Percentiles rank a stretch among this genome's conserved stretches.
phyloP scores from a whole-genome alignment of 2,797 vertebrate species.

The Danio kyathit region DNA sequence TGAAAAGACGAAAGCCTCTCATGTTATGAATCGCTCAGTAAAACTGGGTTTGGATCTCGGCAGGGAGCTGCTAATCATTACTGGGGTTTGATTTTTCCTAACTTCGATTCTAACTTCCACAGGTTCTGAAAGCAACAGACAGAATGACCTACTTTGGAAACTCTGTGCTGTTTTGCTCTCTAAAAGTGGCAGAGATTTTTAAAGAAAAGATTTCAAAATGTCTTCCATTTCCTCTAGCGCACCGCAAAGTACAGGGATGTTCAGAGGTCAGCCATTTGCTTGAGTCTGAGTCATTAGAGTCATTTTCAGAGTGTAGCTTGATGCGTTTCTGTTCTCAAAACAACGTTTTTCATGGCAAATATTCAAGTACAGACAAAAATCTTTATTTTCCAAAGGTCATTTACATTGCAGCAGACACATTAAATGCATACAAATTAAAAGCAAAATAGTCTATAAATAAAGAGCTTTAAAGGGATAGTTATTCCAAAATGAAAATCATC shows the following conservation, averaged over 20 bases:
- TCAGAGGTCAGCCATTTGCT: slow-evolving; percentile 24
- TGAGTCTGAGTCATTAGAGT: slow-evolving; percentile 6
- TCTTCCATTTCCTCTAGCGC: slow-evolving; percentile 14
- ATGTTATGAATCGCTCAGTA: neutral
- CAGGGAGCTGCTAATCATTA: slow-evolving; percentile 1
- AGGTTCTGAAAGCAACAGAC: slow-evolving; percentile 11
- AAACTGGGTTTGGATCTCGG: neutral
- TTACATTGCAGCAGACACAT: neutral
- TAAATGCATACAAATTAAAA: neutral
- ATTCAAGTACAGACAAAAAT: neutral
- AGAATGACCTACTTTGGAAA: slow-evolving; percentile 52
- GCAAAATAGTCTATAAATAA: neutral
- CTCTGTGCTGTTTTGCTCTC: slow-evolving; percentile 32
- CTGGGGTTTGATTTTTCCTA: slow-evolving; percentile 12
- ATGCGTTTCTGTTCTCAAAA: slow-evolving; percentile 2
- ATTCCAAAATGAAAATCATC: no score
- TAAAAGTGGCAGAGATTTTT: neutral
- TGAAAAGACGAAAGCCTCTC: slow-evolving; percentile 14
- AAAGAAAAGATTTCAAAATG: neutral
- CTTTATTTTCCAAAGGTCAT: neutral
- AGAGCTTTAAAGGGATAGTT: neutral
- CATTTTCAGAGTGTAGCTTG: slow-evolving; percentile 6
- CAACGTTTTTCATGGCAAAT: neutral
- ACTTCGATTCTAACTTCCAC: slow-evolving; percentile 16
- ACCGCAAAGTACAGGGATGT: neutral